Evolutionary conservation across 2,113 vertebrate genomes (phyloP), one percentile per base, ranked within the genome.

Genomic region (Oceanites oceanicus): DNA sequence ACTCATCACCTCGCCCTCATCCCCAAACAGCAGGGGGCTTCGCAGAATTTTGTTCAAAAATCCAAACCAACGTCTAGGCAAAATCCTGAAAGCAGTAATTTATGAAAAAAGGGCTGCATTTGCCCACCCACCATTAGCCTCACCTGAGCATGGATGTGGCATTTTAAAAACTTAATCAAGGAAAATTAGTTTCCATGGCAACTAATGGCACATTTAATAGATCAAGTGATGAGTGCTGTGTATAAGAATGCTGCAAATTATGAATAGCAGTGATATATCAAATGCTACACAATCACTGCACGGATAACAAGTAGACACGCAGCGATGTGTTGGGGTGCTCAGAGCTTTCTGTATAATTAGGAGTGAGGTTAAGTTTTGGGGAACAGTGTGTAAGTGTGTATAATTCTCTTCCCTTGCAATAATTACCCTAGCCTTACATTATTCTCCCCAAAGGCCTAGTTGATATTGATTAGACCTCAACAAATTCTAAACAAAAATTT

Each of bases 141-240:
- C 71, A 72, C 52, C 82, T 86, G 90, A 94, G 61, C 3, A 0
- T 5, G 81, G 81, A 86, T 42, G 34, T 81, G 90, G 44, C 19
- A 38, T 84, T 89, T 89, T 9, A 47, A 94, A 95, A 92, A 52
- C 75, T 84, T 88, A 94, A 96, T 91, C 80, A 82, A 89, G 86
- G 81, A 94, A 94, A 96, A 95, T 92, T 27, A 91, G 97, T 98
- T 97, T 91, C 96, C 74, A 79, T 96, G 97, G 96, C 94, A 94
- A 97, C 91, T 86, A 92, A 94, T 38, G 68, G 92, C 2, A 11
- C 92, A 66, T 96, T 97, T 95, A 91, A 91, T 73, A 82, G 78
- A n/a, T 42, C 3, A 34, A 92, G 86, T 59, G 71, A 95, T 86
- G 94, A 97, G 94, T 50, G 77, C 80, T 44, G 90, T 15, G 58